Percentiles rank a stretch among this genome's conserved stretches.
Conservation (phyloP, 2,888 invertebrate genomes). For the Drosophila mercatorum region DNA sequence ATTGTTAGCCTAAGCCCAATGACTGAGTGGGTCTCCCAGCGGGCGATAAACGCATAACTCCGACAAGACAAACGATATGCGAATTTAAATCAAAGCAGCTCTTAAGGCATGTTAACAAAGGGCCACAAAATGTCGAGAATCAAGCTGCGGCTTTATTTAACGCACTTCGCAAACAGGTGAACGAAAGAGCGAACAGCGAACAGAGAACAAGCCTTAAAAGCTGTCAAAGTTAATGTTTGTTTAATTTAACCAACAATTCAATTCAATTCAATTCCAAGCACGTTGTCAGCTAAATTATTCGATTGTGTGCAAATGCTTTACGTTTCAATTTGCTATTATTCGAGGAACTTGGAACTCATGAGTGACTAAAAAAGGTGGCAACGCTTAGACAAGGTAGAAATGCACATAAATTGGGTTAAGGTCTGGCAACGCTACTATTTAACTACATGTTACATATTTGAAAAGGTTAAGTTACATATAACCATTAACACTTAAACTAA, state of each 20-base stretch:
- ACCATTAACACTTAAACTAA: fast-evolving
- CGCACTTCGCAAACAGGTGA: constrained; percentile 19
- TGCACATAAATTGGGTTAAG: not conserved
- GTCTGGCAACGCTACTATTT: not conserved
- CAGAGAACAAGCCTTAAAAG: not conserved
- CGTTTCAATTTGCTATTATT: not conserved
- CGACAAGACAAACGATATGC: constrained; percentile 44
- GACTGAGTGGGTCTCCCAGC: constrained; percentile 25
- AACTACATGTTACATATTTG: not conserved
- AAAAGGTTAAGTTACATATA: too few species aligned
- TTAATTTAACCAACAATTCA: constrained; percentile 19
- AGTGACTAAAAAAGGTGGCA: not conserved
- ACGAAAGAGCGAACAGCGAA: not conserved
- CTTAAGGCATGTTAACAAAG: constrained; percentile 31
- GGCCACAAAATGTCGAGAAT: constrained; percentile 9
- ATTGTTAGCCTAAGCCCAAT: constrained; percentile 32
- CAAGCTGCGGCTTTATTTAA: constrained; percentile 37
- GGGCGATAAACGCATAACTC: constrained; percentile 13
- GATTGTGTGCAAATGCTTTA: constrained; percentile 3
- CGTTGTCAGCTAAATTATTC: constrained; percentile 9
- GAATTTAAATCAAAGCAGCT: constrained; percentile 42
- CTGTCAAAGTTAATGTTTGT: constrained; percentile 18
- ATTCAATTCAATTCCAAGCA: constrained; percentile 18
- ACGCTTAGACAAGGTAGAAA: not conserved
- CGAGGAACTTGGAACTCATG: not conserved